Evolutionary conservation across 2,113 vertebrate species (phyloP).

Genomic region (Melanocharis versteri): DNA sequence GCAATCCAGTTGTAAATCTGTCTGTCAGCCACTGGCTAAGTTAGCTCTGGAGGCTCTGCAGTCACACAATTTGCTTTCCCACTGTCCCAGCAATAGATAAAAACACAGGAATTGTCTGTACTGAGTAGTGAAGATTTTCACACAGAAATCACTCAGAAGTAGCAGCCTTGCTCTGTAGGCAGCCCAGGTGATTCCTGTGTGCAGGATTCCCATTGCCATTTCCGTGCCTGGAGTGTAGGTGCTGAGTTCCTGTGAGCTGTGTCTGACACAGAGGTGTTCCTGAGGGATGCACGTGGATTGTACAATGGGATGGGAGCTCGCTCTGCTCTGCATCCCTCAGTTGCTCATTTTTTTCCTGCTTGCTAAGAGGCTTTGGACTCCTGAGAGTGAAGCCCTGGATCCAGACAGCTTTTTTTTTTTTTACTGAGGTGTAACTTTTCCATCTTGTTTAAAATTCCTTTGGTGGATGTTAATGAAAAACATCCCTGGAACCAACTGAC

Average conservation of each 20-base stretch:
- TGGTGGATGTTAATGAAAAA: background rate
- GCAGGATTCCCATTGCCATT: background rate
- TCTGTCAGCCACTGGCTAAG: background rate
- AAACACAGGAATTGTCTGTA: background rate
- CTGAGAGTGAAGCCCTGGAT: background rate
- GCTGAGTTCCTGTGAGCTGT: background rate
- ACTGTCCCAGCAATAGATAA: background rate
- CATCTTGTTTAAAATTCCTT: background rate
- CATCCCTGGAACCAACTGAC: background rate
- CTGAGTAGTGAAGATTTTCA: background rate
- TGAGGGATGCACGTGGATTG: background rate
- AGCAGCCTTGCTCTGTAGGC: background rate
- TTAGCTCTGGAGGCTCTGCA: background rate
- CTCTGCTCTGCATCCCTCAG: background rate
- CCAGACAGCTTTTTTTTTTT: background rate
- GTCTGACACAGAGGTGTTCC: background rate
- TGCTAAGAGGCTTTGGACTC: background rate
- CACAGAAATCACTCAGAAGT: background rate
- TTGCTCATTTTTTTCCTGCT: background rate
- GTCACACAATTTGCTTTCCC: background rate
- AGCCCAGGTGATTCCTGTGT: background rate
- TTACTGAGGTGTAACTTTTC: background rate
- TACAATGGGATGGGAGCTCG: background rate
- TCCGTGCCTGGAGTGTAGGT: background rate
- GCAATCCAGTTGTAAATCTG: background rate